phyloP scores from a whole-genome alignment of 1,140 invertebrate species.

The Amyelois transitella region DNA sequence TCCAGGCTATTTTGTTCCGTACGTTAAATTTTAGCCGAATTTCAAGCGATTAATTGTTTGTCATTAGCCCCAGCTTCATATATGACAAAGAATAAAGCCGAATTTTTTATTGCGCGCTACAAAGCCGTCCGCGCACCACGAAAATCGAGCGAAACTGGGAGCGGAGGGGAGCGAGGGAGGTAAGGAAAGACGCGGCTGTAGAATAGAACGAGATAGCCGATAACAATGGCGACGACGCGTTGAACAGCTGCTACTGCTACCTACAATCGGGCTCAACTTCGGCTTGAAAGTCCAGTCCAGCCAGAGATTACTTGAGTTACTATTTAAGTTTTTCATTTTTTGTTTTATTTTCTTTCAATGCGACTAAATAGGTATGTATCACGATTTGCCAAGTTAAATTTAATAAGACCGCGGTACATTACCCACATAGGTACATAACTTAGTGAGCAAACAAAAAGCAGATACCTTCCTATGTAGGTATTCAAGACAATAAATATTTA shows the following conservation, averaged over 20 bases:
- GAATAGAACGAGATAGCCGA: slow-evolving; percentile 57
- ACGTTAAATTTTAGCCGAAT: slow-evolving; percentile 11
- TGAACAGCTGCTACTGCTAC: slow-evolving; percentile 74
- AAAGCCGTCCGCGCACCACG: slow-evolving; percentile 50
- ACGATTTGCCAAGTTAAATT: too few species aligned
- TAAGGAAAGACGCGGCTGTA: slow-evolving; percentile 34
- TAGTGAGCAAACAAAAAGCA: too few species aligned
- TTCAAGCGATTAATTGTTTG: slow-evolving; percentile 13
- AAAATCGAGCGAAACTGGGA: slow-evolving; percentile 69
- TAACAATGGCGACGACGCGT: slow-evolving; percentile 65
- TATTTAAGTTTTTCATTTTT: too few species aligned
- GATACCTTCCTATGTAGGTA: too few species aligned
- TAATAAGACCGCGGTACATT: too few species aligned
- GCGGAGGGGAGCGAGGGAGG: slow-evolving; percentile 26
- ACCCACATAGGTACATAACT: too few species aligned
- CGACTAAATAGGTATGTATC: too few species aligned
- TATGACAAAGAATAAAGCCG: slow-evolving; percentile 68
- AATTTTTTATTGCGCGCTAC: slow-evolving; percentile 30
- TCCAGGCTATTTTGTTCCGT: slow-evolving; percentile 23
- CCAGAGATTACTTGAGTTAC: neutral
- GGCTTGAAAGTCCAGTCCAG: too few species aligned
- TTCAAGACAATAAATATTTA: too few species aligned
- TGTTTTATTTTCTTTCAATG: neutral
- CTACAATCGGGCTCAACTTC: slow-evolving; percentile 31
- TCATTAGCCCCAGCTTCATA: slow-evolving; percentile 29